Evolutionary conservation across 2,113 vertebrate species (phyloP), one percentile per base, ranked within the genome.

Genomic region (Calidris pugnax): DNA sequence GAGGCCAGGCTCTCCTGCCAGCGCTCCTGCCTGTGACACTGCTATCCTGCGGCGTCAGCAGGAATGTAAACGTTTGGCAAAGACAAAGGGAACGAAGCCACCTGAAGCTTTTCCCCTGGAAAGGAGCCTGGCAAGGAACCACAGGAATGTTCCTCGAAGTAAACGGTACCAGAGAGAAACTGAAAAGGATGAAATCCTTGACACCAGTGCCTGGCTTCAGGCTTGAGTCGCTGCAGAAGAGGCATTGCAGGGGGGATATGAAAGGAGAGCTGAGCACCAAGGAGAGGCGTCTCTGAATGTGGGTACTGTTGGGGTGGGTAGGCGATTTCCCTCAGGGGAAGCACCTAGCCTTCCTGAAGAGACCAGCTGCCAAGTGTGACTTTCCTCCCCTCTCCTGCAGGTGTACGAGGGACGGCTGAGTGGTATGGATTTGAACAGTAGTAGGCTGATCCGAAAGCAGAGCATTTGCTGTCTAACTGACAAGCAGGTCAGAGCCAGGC

Each of bases 141-240:
- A 77, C 91, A 95, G 91, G 85, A 96, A 96, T 94, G 94, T 93
- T 96, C 94, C 89, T 95, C 7, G 32, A 96, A 96, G 78, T 63
- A 79, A 88, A 62, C 0, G 2, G 75, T 76, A 89, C 81, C 0
- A 0, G 41, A 59, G 47, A 53, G 87, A 68, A 92, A 91, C 73
- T 64, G 81, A 83, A 93, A 86, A 92, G 43, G 77, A 27, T 92
- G 20, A 92, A 91, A 85, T 53, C 62, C 64, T 57, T 81, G 62
- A 90, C 77, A 72, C 33, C 17, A 35, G 55, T 16, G 32, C 51
- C 35, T 80, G 75, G 55, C 68, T 85, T 51, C 1, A 3, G 72
- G 75, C 55, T 83, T 37, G 72, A 72, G 76, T 22, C 0, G 0
- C 69, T 72, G 69, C 43, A 84, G 51, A 16, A 83, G 74, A 59